These are phyloP conservation scores for Seira ritae DNA, from an alignment of 2,888 invertebrate species.

Conservation along the genomic window DNA sequence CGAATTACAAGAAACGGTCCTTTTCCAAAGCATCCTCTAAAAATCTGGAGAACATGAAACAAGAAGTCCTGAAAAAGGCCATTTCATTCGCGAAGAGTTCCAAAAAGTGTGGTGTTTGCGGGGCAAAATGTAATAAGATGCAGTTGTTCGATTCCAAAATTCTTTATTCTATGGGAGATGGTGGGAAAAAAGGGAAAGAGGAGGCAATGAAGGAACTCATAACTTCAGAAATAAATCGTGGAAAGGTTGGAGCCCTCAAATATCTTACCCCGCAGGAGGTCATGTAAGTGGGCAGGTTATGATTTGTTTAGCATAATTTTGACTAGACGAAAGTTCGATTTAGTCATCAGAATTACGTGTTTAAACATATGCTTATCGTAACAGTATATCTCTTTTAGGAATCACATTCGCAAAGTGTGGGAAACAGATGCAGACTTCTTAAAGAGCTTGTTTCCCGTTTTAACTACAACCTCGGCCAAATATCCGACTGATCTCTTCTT, in stretches of 20 bases:
- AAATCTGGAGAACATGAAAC: constrained; percentile 67
- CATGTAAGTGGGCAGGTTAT: constrained; percentile 47
- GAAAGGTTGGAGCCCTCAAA: constrained; percentile 55
- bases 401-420: constrained; percentile 85
- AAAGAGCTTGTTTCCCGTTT: constrained; percentile 83
- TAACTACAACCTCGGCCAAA: constrained; percentile 78
- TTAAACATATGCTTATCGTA: not conserved
- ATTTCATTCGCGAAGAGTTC: constrained; percentile 63
- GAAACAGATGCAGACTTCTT: constrained; percentile 84
- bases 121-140: constrained; percentile 63
- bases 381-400: constrained; percentile 75
- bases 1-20: not conserved
- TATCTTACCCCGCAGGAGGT: constrained; percentile 72
- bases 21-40: constrained; percentile 38
- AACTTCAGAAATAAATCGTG: not conserved
- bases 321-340: too few species aligned
- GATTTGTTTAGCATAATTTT: not conserved
- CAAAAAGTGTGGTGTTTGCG: constrained; percentile 69
- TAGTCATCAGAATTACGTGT: too few species aligned
- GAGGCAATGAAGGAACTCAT: constrained; percentile 30
- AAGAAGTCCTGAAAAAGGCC: constrained; percentile 64
- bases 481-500: constrained; percentile 91
- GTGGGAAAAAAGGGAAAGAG: constrained; percentile 11
- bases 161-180: constrained; percentile 63
- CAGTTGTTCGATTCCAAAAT: constrained; percentile 70